These are phyloP conservation scores for Scelioninae gen. 1 DNA, from an alignment of 2,888 invertebrate genomes.

Conservation along the genomic window DNA sequence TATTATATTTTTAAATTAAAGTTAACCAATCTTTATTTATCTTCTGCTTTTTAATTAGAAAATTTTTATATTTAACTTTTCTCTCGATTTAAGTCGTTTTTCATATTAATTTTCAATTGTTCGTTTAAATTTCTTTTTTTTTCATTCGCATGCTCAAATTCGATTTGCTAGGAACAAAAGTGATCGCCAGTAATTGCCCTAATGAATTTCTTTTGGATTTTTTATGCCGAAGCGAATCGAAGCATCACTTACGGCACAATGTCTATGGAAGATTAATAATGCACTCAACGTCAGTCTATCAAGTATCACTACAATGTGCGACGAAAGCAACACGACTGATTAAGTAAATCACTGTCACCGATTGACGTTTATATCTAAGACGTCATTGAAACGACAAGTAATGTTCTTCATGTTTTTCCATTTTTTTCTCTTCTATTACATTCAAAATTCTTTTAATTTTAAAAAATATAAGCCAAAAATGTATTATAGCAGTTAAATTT, in stretches of 20 bases:
- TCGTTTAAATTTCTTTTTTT: not conserved
- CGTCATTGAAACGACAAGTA: slow-evolving; percentile 35
- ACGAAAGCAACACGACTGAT: slow-evolving; percentile 62
- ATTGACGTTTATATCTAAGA: slow-evolving; percentile 63
- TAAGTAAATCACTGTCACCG: slow-evolving; percentile 61
- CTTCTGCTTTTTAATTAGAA: too few relatives aligned
- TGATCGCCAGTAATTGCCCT: slow-evolving; percentile 47
- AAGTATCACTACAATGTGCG: slow-evolving; percentile 62
- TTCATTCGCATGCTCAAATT: slow-evolving; percentile 25
- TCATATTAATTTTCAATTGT: slow-evolving; percentile 3
- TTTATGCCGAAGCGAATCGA: slow-evolving; percentile 56
- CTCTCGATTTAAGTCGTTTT: slow-evolving; percentile 10
- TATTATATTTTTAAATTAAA: too few relatives aligned
- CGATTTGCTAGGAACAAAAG: slow-evolving; percentile 47
- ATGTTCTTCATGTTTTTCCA: slow-evolving; percentile 27
- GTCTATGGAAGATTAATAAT: slow-evolving; percentile 64
- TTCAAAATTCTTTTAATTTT: too few relatives aligned
- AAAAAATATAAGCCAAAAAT: too few relatives aligned
- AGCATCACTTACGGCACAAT: slow-evolving; percentile 64
- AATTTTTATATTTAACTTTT: not conserved
- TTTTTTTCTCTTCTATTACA: not conserved
- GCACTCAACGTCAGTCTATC: slow-evolving; percentile 64
- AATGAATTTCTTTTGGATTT: slow-evolving; percentile 63
- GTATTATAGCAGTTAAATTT: too few relatives aligned
- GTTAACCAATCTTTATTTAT: too few relatives aligned